These are phyloP conservation scores for Zonotrichia leucophrys DNA, from an alignment of 2,113 vertebrate species.

Conservation along the genomic window DNA sequence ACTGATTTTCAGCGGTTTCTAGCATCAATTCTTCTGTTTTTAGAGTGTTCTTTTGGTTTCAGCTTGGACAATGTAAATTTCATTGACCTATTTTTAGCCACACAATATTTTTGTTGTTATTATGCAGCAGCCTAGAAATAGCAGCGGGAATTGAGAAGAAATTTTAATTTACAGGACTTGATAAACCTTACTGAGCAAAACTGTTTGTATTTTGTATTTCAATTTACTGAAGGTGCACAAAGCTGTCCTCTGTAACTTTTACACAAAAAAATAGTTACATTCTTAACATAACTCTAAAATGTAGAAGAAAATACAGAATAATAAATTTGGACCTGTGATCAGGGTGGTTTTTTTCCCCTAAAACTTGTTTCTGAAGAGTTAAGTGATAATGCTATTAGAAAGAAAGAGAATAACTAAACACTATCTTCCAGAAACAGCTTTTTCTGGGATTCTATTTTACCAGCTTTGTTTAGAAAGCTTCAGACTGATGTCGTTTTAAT, in stretches of 20 bases:
- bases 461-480: slow-evolving; percentile 23
- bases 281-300: background rate
- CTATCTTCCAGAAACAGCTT: background rate
- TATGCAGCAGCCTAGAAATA: background rate
- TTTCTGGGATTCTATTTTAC: background rate
- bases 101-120: background rate
- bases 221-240: background rate
- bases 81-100: background rate
- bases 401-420: background rate
- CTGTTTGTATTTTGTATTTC: background rate
- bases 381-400: background rate
- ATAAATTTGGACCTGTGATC: background rate
- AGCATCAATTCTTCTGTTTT: background rate
- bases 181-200: background rate
- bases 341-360: background rate
- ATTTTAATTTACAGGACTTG: background rate
- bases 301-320: background rate
- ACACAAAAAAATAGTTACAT: background rate
- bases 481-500: slow-evolving; percentile 11
- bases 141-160: background rate
- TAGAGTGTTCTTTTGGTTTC: background rate
- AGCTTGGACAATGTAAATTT: background rate
- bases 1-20: background rate
- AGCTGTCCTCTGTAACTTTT: background rate
- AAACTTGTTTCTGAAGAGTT: background rate